Evolutionary conservation across 2,888 invertebrate genomes (phyloP), one percentile per base, ranked within the genome.

Genomic region (Hermaeophaga mercurialis): DNA sequence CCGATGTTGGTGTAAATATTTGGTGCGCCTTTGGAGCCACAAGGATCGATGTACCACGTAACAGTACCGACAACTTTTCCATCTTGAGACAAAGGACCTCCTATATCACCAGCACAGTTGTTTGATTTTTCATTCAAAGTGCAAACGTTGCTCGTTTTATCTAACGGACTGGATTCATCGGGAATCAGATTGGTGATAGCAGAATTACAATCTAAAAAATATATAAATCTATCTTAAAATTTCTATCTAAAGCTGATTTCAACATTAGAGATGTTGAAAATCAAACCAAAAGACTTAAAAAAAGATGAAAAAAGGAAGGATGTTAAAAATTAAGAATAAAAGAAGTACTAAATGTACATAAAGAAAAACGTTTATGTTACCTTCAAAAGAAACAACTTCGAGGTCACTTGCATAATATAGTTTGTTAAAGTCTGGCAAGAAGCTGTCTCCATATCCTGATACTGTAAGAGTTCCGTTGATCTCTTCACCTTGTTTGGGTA

Each of bases 21-120:
- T 0, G 83, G 83, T 1, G 81, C 80, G 3, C 80, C 81, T 4
- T 7, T n/a, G 39, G 75, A 71, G 1, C 82, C 82, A 66, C 84
- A 84, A 1, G 83, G 83, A 1, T 74, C 72, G 1, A 80, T 69
- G 1, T 82, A 82, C 83, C 83, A 84, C 1, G 84, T 84, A 0
- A 83, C 82, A 1, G 84, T 70, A 19, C 84, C 84, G 7, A 82
- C 63, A 28, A 82, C 64, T 3, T 43, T 47, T 6, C 45, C 54
- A 12, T 59, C 45, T 9, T 73, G 62, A 73, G 62, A 74, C 14
- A 81, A 74, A 5, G 84, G 64, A 9, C 83, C 82, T 2, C 83
- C 84, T 3, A 83, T 82, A 62, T 84, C 84, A 9, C 84, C 84
- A 39, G 70, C 77, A 65, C 83, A 84, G 9, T 4, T 24, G 26